These are phyloP conservation scores for Turnix velox DNA, from an alignment of 2,113 vertebrate genomes.

Conservation along the genomic window DNA sequence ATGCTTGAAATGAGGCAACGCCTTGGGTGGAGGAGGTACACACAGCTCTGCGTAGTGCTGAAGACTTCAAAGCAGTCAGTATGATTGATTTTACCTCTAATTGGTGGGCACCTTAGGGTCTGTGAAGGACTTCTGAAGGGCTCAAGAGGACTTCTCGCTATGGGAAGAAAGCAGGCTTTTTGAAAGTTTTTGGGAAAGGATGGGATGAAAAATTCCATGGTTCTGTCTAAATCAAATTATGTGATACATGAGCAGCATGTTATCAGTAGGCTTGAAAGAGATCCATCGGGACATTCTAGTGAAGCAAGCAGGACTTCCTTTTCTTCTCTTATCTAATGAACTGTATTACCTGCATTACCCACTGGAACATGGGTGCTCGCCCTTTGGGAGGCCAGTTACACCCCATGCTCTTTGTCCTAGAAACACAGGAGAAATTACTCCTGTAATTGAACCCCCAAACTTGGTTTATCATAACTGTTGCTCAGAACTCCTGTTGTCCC, in stretches of 20 bases:
- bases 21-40: background rate
- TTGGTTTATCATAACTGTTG: background rate
- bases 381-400: background rate
- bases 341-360: background rate
- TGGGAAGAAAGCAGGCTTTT: background rate
- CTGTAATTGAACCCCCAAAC: background rate
- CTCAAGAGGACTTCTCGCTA: background rate
- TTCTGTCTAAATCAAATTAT: background rate
- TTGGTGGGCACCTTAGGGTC: background rate
- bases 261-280: background rate
- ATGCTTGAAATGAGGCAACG: background rate
- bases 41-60: background rate
- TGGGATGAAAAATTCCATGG: background rate
- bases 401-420: background rate
- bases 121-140: background rate
- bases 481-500: background rate
- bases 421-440: background rate
- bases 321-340: background rate
- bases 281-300: background rate
- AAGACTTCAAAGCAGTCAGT: background rate
- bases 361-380: accelerated
- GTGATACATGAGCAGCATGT: background rate
- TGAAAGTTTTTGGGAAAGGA: background rate
- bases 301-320: background rate
- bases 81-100: background rate